Percentiles rank a stretch among this genome's conserved stretches.
Conservation (phyloP, 2,888 invertebrate species). For the Trachelus tabidus region DNA sequence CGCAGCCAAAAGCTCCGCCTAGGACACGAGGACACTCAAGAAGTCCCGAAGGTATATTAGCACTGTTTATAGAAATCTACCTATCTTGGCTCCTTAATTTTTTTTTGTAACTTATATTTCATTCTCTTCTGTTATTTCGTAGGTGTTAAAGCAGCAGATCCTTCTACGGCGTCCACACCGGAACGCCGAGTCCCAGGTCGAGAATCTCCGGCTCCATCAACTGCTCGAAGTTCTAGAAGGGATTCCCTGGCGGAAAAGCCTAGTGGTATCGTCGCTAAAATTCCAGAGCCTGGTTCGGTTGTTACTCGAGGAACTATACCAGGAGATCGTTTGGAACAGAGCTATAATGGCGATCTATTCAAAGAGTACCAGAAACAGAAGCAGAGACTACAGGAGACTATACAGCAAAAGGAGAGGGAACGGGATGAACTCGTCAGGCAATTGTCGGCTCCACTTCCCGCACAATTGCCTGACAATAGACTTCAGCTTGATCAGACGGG, state of each 20-base stretch:
- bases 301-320: slow-evolving; percentile 47
- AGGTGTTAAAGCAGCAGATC: slow-evolving; percentile 56
- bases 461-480: slow-evolving; percentile 64
- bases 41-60: slow-evolving; percentile 67
- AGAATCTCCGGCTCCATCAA: slow-evolving; percentile 76
- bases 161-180: slow-evolving; percentile 74
- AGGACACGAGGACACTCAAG: slow-evolving; percentile 65
- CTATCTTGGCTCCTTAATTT: slow-evolving; percentile 7
- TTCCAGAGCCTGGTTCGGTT: slow-evolving; percentile 60
- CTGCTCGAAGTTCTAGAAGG: slow-evolving; percentile 76
- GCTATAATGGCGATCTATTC: slow-evolving; percentile 76
- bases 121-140: neutral
- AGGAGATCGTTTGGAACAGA: slow-evolving; percentile 66
- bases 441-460: slow-evolving; percentile 60
- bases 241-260: slow-evolving; percentile 73
- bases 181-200: slow-evolving; percentile 70
- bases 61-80: slow-evolving; percentile 4
- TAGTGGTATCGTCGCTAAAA: slow-evolving; percentile 51
- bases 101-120: neutral
- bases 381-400: slow-evolving; percentile 73
- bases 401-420: slow-evolving; percentile 69
- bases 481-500: slow-evolving; percentile 62
- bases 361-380: slow-evolving; percentile 86
- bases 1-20: slow-evolving; percentile 59
- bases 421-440: slow-evolving; percentile 69